These are phyloP conservation scores for Drosophila prostipennis DNA, from an alignment of 2,888 invertebrate genomes.

Conservation along the genomic window DNA sequence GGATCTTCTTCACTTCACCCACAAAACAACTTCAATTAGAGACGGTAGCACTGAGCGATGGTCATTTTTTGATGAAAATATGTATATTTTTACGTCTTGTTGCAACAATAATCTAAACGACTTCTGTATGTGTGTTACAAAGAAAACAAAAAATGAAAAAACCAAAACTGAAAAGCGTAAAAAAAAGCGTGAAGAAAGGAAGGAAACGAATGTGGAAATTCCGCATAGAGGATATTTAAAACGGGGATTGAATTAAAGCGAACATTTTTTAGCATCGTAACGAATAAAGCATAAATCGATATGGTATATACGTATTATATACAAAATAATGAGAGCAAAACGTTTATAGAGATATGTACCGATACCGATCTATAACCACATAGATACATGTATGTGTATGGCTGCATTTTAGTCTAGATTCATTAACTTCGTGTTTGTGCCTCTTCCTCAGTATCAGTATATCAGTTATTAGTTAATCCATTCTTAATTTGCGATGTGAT, in stretches of 20 bases:
- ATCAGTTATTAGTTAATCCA: constrained; percentile 14
- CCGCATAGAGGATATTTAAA: constrained; percentile 7
- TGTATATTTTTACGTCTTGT: constrained; percentile 47
- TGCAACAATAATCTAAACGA: constrained; percentile 46
- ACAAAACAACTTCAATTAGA: constrained; percentile 21
- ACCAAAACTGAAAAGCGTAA: constrained; percentile 1
- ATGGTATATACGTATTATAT: constrained; percentile 36
- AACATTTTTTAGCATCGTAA: constrained; percentile 43
- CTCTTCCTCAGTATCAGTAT: constrained; percentile 8
- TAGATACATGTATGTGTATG: constrained; percentile 37
- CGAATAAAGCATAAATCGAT: constrained; percentile 26
- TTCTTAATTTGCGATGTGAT: constrained; percentile 25
- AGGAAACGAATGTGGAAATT: constrained; percentile 2
- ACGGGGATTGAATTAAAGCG: constrained; percentile 1
- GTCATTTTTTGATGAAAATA: constrained; percentile 37
- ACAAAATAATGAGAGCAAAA: constrained; percentile 35
- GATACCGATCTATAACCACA: constrained; percentile 29
- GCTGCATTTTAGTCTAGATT: constrained; percentile 42
- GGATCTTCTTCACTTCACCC: neutral
- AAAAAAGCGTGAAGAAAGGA: neutral
- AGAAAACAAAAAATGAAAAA: constrained; percentile 5
- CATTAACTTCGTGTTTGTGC: constrained; percentile 19
- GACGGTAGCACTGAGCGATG: constrained; percentile 17
- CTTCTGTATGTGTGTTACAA: constrained; percentile 45
- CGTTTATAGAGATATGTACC: constrained; percentile 24